Evolutionary conservation across 2,797 vertebrate genomes (phyloP), one percentile per base, ranked within the genome.

Genomic region (Leptodactylus fallax): DNA sequence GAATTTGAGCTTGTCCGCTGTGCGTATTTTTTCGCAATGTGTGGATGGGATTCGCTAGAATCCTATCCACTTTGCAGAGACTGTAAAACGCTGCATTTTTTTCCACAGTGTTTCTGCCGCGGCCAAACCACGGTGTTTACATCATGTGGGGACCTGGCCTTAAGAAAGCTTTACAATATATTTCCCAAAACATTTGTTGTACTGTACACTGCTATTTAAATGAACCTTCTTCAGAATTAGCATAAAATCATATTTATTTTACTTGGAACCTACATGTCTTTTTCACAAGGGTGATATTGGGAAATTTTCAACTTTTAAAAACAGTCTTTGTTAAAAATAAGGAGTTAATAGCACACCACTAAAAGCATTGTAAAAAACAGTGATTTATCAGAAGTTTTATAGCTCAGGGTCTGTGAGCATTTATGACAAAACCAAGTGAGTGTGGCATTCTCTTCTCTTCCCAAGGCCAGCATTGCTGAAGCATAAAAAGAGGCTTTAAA

Each of bases 381-480:
- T 83, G 21, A 83, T 83, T 79, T 78, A 83, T 87, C 25, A 51
- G 65, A 56, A 60, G 17, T 61, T 85, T 85, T 82, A 45, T 25
- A 81, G 69, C 27, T 49, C 77, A 81, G 58, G 49, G 47, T 69
- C 49, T 69, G 23, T 78, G 53, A 86, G 19, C 61, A 67, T 69
- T 86, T 81, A 36, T 55, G 69, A 83, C 71, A 86, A 83, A 83
- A 72, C 60, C 61, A 77, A 79, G 72, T 79, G 72, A 79, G 79
- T 89, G 72, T 79, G 78, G 60, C 71, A 51, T 49, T 63, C 45
- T 69, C 14, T n/a, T 80, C 45, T 81, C 45, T 83, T 89, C 17
- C 55, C 85, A 89, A 89, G 88, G 88, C 88, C 85, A 83, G 61
- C 63, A 36, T 83, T 83, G 83, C 51, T 83, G 85, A 89, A 47